Base-by-base conservation (phyloP, 1,140 invertebrate genomes). In the Drosophila novamexicana region DNA sequence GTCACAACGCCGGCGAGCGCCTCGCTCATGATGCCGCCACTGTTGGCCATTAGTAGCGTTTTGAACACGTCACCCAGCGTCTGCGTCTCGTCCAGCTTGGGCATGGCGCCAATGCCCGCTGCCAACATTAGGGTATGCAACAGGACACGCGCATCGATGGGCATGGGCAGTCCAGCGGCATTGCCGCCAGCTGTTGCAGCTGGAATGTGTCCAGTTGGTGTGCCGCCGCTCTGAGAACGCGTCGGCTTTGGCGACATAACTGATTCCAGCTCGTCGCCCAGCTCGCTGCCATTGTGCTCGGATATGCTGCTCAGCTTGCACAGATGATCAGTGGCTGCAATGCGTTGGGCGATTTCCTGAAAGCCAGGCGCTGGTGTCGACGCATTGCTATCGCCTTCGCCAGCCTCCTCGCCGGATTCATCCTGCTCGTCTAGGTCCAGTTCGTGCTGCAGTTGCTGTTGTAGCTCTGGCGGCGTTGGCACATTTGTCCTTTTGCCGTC, bases 401-500 rank as follows among this genome's bases (percentile, higher is more conserved):
- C 77, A 6, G 37, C 63, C 57, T 81, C 89, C 0, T 67, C 71
- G 6, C 47, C 81, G 0, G 56, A 74, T 12, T 95, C 95, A 44
- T 95, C 95, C 75, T 95, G 49, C 32, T 88, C 72, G 2, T 94
- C 94, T 77, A 95, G 65, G 8, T 79, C 76, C 7, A 64, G 54
- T 3, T 95, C 80, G 84, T 88, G 80, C 89, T 93, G 75, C 86
- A 93, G 90, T 92, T 93, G 85, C 79, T 58, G 93, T 91, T 40
- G 93, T 91, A 67, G 93, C 22, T 73, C 64, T 18, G 65, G 56
- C 22, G 72, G 54, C 64, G 64, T 61, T 29, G 36, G 58, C 1
- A 93, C 79, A 93, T 94, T 77, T 95, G 36, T 94, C 61, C 95
- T 93, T 90, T 95, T 95, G 62, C 94, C 93, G 85, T 95, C 96